Conservation (phyloP, 2,113 vertebrate species). For the Microcebus ravelobensis region DNA sequence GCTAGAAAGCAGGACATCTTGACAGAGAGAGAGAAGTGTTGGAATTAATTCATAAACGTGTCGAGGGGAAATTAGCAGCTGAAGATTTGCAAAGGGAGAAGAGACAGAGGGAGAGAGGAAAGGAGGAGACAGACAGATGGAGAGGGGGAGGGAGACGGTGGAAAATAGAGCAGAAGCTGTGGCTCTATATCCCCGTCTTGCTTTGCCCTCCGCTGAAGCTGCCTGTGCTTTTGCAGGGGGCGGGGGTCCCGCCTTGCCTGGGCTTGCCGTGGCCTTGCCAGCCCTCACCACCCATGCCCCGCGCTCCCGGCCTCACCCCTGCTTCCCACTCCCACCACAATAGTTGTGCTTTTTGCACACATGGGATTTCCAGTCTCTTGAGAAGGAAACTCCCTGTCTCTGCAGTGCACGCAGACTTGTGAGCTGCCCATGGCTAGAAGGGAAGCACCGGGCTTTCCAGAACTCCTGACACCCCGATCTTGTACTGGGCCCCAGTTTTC, state of each 20-base stretch:
- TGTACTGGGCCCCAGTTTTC: not conserved
- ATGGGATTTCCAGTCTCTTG: not conserved
- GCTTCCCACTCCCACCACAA: not conserved
- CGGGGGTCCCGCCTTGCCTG: not conserved
- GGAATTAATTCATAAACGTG: slow-evolving; percentile 82
- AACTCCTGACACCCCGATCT: not conserved
- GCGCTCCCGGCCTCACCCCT: not conserved
- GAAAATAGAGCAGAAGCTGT: slow-evolving; percentile 71
- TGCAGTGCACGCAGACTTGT: not conserved
- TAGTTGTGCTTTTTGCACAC: slow-evolving; percentile 60
- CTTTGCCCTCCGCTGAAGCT: not conserved
- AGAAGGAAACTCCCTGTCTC: not conserved
- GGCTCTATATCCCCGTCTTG: slow-evolving; percentile 50
- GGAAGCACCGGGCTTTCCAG: not conserved
- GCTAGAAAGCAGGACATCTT: slow-evolving; percentile 53
- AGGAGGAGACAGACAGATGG: slow-evolving; percentile 85
- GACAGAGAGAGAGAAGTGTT: slow-evolving; percentile 78
- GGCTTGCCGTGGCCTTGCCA: not conserved
- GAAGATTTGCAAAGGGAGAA: slow-evolving; percentile 79
- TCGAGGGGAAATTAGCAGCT: slow-evolving; percentile 84
- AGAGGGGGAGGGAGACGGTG: slow-evolving; percentile 82
- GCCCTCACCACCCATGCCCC: not conserved
- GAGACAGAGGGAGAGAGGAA: slow-evolving; percentile 80
- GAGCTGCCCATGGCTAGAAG: not conserved
- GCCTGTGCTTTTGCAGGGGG: slow-evolving; percentile 44